Conservation (phyloP, 2,113 vertebrate species). For the Phoenicopterus ruber region DNA sequence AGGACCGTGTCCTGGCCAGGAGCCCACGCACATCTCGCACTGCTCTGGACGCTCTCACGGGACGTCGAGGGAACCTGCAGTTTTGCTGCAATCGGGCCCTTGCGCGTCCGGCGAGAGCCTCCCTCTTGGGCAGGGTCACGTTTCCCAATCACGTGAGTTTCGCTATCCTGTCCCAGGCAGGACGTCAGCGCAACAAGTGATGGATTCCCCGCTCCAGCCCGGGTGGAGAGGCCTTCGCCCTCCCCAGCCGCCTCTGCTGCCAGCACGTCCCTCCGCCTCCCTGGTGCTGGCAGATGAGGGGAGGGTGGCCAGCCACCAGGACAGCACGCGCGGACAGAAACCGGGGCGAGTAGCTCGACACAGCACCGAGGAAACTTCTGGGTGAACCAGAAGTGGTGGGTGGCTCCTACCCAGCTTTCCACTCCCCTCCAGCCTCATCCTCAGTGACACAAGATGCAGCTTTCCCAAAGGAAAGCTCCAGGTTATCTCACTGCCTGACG, state of each 20-base stretch:
- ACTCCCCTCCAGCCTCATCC: neutral
- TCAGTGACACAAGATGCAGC: neutral
- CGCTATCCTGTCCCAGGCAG: neutral
- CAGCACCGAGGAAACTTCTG: neutral
- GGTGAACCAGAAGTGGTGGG: neutral
- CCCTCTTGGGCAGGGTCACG: neutral
- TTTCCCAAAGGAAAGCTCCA: neutral
- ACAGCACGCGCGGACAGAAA: neutral
- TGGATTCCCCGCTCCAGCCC: neutral
- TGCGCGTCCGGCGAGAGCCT: neutral
- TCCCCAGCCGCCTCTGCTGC: neutral
- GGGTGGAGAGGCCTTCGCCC: neutral
- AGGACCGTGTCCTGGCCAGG: neutral
- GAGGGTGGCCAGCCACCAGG: neutral
- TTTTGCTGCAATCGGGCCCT: fast-evolving
- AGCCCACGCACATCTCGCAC: fast-evolving
- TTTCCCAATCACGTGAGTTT: neutral
- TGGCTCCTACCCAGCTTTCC: neutral
- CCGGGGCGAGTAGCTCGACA: neutral
- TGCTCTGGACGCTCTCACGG: neutral
- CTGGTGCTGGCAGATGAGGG: neutral
- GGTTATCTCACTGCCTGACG: neutral
- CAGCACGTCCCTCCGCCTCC: neutral
- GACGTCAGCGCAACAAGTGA: neutral
- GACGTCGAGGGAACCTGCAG: neutral